Evolutionary conservation across 2,888 invertebrate species (phyloP).

Genomic region (Brenthis hecate): DNA sequence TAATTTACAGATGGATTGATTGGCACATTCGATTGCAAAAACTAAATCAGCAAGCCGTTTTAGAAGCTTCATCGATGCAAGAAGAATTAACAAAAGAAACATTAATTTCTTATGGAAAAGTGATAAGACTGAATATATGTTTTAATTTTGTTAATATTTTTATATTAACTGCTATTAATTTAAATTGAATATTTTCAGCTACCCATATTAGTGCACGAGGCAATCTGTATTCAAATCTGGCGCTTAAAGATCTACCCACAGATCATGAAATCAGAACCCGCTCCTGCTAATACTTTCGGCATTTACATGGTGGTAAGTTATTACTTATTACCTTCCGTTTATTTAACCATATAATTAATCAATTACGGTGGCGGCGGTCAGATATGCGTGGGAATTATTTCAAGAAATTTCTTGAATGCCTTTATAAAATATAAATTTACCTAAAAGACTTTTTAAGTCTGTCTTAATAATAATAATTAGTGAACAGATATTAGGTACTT

Average conservation of each 20-base stretch:
- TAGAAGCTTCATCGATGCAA: slow-evolving; percentile 89
- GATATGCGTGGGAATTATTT: too few species aligned
- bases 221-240: slow-evolving; percentile 92
- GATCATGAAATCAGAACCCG: slow-evolving; percentile 85
- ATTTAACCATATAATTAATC: too few species aligned
- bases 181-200: slow-evolving; percentile 71
- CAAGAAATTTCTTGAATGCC: too few species aligned
- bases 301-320: slow-evolving; percentile 87
- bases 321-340: too few species aligned
- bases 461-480: too few species aligned
- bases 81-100: slow-evolving; percentile 94
- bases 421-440: too few species aligned
- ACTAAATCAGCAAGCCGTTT: slow-evolving; percentile 92
- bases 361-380: too few species aligned
- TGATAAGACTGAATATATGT: slow-evolving; percentile 48
- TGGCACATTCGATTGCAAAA: slow-evolving; percentile 92
- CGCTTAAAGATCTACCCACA: slow-evolving; percentile 90
- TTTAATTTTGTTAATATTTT: not conserved
- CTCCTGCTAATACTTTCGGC: slow-evolving; percentile 87
- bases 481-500: too few species aligned
- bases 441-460: too few species aligned
- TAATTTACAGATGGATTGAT: slow-evolving; percentile 86
- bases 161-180: not conserved
- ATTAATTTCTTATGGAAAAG: slow-evolving; percentile 88
- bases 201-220: slow-evolving; percentile 90